phyloP scores from a whole-genome alignment of 2,797 vertebrate species.

The Mareca penelope region DNA sequence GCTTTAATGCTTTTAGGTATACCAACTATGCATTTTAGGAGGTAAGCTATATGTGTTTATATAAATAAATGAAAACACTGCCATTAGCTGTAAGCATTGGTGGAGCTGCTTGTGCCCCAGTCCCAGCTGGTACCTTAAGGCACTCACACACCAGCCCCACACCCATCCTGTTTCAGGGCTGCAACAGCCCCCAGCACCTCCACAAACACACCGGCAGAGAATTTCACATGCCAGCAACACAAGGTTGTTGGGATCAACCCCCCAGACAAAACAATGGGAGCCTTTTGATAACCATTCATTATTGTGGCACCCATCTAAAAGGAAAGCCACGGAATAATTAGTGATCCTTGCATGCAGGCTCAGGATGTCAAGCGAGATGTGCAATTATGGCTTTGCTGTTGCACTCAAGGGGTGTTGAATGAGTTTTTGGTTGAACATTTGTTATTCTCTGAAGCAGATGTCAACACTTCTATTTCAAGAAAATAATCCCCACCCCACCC shows the following conservation, averaged over 20 bases:
- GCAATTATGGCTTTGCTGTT: neutral
- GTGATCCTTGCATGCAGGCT: neutral
- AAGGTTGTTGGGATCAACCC: neutral
- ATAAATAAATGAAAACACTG: neutral
- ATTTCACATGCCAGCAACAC: accelerated
- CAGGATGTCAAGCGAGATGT: neutral
- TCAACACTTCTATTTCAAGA: conserved; percentile 23
- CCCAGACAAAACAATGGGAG: neutral
- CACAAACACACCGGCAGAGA: accelerated
- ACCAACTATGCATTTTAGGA: neutral
- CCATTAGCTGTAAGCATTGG: no score
- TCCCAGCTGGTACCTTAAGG: no score
- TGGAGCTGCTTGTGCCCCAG: neutral
- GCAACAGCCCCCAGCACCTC: neutral
- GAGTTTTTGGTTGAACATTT: conserved; percentile 13
- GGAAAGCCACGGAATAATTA: neutral
- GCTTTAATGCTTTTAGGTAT: neutral
- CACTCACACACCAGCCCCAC: accelerated
- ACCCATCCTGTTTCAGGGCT: neutral
- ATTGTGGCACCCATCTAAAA: neutral
- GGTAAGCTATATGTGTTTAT: no score
- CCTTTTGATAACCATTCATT: neutral
- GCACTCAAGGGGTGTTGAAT: neutral
- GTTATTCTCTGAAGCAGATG: conserved; percentile 1
- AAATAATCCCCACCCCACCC: neutral